These are phyloP conservation scores for Portunus trituberculatus DNA, from an alignment of 1,140 invertebrate species.

Conservation along the genomic window DNA sequence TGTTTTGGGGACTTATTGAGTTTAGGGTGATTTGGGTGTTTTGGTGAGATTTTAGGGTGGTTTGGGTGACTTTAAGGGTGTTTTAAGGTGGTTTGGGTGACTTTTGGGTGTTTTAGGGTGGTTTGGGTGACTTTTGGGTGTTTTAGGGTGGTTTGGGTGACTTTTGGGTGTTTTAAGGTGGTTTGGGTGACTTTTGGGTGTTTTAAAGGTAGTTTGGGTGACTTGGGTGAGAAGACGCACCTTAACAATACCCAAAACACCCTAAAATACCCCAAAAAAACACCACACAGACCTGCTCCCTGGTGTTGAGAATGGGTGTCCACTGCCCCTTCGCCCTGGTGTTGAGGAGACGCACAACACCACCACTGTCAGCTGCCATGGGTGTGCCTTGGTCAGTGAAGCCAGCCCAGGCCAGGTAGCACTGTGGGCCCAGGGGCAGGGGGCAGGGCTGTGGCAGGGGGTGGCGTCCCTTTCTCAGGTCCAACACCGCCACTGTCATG, in stretches of 20 bases:
- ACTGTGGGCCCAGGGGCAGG: conserved; percentile 87
- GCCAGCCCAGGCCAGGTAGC: conserved; percentile 90
- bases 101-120: not conserved
- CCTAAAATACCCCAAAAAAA: too few species aligned
- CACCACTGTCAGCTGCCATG: conserved; percentile 84
- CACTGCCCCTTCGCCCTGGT: conserved; percentile 83
- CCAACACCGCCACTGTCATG: conserved; percentile 78
- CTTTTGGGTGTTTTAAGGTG: too few species aligned
- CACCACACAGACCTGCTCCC: conserved; percentile 82
- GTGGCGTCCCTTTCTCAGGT: conserved; percentile 58
- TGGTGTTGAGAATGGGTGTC: conserved; percentile 89
- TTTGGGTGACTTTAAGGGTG: too few species aligned
- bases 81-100: not conserved
- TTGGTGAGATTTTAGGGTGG: too few species aligned
- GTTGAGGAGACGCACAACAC: conserved; percentile 85
- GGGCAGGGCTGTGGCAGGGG: conserved; percentile 79
- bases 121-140: not conserved
- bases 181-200: too few species aligned
- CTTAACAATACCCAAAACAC: too few species aligned
- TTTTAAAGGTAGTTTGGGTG: too few species aligned
- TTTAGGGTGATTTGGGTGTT: too few species aligned
- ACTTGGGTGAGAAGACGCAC: too few species aligned
- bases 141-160: too few species aligned
- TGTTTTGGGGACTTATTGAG: too few species aligned
- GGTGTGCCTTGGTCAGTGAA: conserved; percentile 87